phyloP scores from a whole-genome alignment of 1,140 invertebrate species.

The Drosophila tani region DNA sequence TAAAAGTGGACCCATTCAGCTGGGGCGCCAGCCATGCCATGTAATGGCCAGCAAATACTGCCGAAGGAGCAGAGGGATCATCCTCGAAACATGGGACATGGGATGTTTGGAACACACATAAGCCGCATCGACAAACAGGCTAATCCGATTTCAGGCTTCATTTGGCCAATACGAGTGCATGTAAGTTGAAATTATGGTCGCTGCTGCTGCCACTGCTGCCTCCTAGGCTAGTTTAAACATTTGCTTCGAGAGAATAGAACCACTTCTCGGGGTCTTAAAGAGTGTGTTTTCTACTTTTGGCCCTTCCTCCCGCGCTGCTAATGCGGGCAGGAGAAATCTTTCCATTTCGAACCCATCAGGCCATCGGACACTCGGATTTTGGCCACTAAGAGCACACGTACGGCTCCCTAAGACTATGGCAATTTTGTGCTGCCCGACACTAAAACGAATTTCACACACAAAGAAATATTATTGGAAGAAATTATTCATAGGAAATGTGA shows the following conservation, averaged over 20 bases:
- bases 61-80: constrained; percentile 5
- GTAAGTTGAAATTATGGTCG: constrained; percentile 22
- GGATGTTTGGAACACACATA: background rate
- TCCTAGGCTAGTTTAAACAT: constrained; percentile 1
- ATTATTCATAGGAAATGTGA: too few species aligned
- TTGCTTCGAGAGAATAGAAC: too few species aligned
- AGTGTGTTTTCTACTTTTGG: background rate
- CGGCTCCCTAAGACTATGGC: constrained; percentile 12
- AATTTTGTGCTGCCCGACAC: background rate
- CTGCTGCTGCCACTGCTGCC: background rate
- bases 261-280: background rate
- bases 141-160: constrained; percentile 24
- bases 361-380: constrained; percentile 9
- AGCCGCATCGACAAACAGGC: constrained; percentile 18
- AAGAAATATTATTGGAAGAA: background rate
- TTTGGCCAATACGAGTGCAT: constrained; percentile 23
- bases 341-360: constrained; percentile 14
- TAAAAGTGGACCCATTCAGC: constrained; percentile 5
- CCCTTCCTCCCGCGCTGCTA: too few species aligned
- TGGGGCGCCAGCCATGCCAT: background rate
- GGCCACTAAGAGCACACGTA: constrained; percentile 17
- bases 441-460: constrained; percentile 4
- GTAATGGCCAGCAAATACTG: background rate
- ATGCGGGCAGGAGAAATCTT: background rate
- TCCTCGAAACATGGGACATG: constrained; percentile 7